Base-by-base conservation (phyloP, 2,797 vertebrate genomes). In the Characodon lateralis region DNA sequence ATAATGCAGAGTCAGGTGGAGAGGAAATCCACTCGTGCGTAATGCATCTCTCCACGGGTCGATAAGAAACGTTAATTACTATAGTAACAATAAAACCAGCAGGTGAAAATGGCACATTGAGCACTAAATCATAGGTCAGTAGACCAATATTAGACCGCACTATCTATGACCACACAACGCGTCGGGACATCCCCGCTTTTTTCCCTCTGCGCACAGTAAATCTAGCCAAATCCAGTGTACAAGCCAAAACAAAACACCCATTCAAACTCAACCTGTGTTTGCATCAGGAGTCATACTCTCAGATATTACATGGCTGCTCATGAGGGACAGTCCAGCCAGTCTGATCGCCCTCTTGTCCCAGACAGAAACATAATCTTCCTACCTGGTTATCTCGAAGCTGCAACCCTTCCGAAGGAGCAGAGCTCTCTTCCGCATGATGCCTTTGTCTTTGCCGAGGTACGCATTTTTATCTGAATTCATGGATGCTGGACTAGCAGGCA, bases 371-470 rank as follows among this genome's bases (percentile, higher is more conserved):
- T 35, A 50, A 71, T 56, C 58, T 9, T 76, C 93, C 77, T 93
- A 97, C 96, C 96, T 96, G 85, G 95, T 96, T 69, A 97, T 96
- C 93, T 97, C 96, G 88, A 97, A 97, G 92, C 96, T 97, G 95
- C 96, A 97, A 79, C 96, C 96, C 89, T 97, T 97, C 86, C 96
- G 94, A 70, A 96, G 95, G 72, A 96, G 94, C 83, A 95, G 73
- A 1, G 96, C 96, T 94, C 96, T 95, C 88, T 96, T 97, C 88
- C 96, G 93, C 96, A 96, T 96, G 92, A 96, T 94, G 86, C 94
- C 94, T 91, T 96, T 96, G 89, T 96, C 95, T 87, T 94, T 94
- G 83, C 95, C 95, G 87, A 96, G 92, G 94, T 96, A 95, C 87
- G 94, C 92, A 95, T 96, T 95, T 93, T 96, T 94, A 89, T 96